Evolutionary conservation across 2,113 vertebrate genomes (phyloP), one percentile per base, ranked within the genome.

Genomic region (Sigmodon hispidus): DNA sequence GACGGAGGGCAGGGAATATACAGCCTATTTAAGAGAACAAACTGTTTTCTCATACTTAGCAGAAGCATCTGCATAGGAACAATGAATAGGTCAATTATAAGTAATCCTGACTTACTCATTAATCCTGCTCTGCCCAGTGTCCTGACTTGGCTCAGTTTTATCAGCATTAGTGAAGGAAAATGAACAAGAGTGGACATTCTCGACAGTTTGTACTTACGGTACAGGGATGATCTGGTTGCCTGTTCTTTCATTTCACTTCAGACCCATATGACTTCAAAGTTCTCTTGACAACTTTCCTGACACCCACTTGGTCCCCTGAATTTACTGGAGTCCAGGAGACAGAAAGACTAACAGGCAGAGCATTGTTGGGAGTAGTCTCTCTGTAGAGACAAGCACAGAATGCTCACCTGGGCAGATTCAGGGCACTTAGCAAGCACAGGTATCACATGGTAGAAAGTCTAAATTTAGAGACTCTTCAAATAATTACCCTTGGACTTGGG

Each of bases 11-110:
- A 96, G 97, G 95, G 92, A 97, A 94, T 96, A 94, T 95, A 95
- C 94, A 97, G 91, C 94, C 96, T 94, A 96, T 94, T 97, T 97
- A 97, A 96, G 88, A 89, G 97, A 93, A 94, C 96, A 98, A 97
- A 98, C 93, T 98, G 96, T 97, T 97, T 97, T 96, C 93, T 94
- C 94, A 95, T 96, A 95, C 88, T 97, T 97, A 94, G 94, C 69
- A 83, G 90, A 93, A 75, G 81, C 94, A 95, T 96, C 94, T 97
- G 90, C 92, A 90, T 91, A 95, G 34, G 93, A 86, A 94, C 95
- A 95, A 95, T 61, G 94, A 90, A 77, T 80, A 94, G 94, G 96
- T 96, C 96, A 97, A 95, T 97, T 95, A 87, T 94, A 88, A 89
- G 89, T 94, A 94, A 96, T 93, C 95, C 86, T 73, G 61, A 61